phyloP scores from a whole-genome alignment of 2,113 vertebrate genomes.

The Proteles cristata region DNA sequence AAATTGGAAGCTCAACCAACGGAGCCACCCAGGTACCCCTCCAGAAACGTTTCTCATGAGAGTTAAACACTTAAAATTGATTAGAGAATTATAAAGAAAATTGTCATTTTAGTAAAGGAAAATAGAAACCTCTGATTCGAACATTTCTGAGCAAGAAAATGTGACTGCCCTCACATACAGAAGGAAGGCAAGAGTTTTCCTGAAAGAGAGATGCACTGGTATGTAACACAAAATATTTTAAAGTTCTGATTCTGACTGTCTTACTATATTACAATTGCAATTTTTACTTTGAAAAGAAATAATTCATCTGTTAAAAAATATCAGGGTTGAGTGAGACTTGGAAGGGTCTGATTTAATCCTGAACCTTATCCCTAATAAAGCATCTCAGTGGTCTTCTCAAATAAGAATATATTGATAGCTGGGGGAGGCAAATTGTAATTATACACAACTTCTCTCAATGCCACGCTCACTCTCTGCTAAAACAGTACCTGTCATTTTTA shows the following conservation, averaged over 20 bases:
- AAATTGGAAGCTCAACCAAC: too few relatives aligned
- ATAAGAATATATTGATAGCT: neutral
- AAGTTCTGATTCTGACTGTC: neutral
- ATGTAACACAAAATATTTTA: neutral
- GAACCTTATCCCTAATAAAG: neutral
- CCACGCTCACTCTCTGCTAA: neutral
- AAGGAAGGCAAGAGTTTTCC: neutral
- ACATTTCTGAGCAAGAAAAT: neutral
- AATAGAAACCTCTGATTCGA: neutral
- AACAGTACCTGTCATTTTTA: neutral
- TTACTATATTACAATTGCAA: neutral
- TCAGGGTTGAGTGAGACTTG: neutral
- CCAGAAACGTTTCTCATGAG: neutral
- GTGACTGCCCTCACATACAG: neutral
- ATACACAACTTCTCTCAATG: neutral
- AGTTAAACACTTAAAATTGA: neutral
- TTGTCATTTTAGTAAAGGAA: neutral
- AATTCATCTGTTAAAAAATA: neutral
- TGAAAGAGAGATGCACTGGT: too few relatives aligned
- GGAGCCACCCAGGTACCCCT: neutral
- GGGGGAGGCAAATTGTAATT: neutral
- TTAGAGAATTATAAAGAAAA: neutral
- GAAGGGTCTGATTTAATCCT: neutral
- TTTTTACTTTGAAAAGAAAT: conserved; percentile 34
- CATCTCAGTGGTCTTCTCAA: neutral